These are phyloP conservation scores for Scaptomyza cyrtandrae DNA, from an alignment of 2,888 invertebrate species.

Conservation along the genomic window DNA sequence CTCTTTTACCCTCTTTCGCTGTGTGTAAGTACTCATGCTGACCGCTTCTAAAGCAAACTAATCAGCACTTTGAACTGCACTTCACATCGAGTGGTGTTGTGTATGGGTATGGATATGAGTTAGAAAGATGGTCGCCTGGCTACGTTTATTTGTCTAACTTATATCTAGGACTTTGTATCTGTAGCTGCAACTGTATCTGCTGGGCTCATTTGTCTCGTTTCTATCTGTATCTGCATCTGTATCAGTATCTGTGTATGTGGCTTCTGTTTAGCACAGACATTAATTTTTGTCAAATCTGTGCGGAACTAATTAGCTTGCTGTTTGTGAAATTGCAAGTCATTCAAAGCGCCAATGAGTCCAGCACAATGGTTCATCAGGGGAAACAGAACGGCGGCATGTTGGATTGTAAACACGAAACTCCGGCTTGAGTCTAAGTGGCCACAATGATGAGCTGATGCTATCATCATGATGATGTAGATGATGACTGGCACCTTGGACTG, in stretches of 20 bases:
- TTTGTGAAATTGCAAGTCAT: constrained; percentile 79
- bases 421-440: constrained; percentile 36
- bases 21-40: background rate
- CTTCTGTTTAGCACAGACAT: constrained; percentile 62
- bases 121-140: background rate
- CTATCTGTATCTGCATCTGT: background rate
- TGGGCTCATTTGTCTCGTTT: constrained; percentile 9
- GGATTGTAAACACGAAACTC: background rate
- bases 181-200: background rate
- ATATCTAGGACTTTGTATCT: constrained; percentile 8
- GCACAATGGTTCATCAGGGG: background rate
- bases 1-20: background rate
- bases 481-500: constrained; percentile 71
- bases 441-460: constrained; percentile 47
- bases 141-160: constrained; percentile 46
- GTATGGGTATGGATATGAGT: background rate
- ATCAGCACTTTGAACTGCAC: constrained; percentile 52
- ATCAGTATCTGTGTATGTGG: constrained; percentile 22
- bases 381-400: background rate
- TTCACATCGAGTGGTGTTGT: constrained; percentile 7
- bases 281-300: constrained; percentile 80
- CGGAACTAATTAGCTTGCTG: constrained; percentile 78
- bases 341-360: constrained; percentile 47
- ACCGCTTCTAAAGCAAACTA: constrained; percentile 44
- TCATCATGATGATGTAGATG: constrained; percentile 40